Base-by-base conservation (phyloP, 2,888 invertebrate species). In the Tiliacea aurago region DNA sequence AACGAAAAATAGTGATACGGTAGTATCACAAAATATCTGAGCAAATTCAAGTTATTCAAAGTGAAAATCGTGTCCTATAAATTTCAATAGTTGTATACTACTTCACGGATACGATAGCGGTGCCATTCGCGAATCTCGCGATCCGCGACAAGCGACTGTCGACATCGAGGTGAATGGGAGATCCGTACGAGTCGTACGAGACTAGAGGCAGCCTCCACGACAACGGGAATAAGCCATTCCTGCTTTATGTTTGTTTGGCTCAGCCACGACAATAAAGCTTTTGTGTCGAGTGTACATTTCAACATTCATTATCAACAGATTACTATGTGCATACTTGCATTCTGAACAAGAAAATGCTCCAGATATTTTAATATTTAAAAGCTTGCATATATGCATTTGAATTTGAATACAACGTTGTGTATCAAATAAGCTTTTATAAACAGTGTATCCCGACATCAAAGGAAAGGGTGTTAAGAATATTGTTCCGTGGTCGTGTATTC, bases 231-330 rank as follows among this genome's bases (percentile, higher is more conserved):
- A 91, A 93, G 91, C 89, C 91, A 92, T 93, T 94, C 91, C 90
- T 91, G 90, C 90, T 92, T 91, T 92, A 92, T 92, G 91, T 92
- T 91, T 92, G 91, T 91, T 91, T 91, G 90, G 91, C 85, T 90
- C 87, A 79, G 76, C 79, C 86, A 88, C 88, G 88, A 91, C 90
- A 92, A 91, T 91, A 91, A 90, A 86, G 90, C 92, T 91, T 92
- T 94, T 93, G 91, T 91, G 90, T 90, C 80, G 90, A 91, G 87
- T 90, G 90, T 87, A 92, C 91, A 90, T 92, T 92, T 92, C 90
- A 89, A 86, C 88, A 89, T 93, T 93, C 90, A 93, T 94, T 92
- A 94, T 90, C 85, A 89, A 92, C 88, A 91, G 90, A 91, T 92
- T 92, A 91, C 87, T 89, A 88, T 89, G 84, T 83, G 85, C 84